These are phyloP conservation scores for Microplitis demolitor DNA, from an alignment of 1,140 invertebrate species.

Conservation along the genomic window DNA sequence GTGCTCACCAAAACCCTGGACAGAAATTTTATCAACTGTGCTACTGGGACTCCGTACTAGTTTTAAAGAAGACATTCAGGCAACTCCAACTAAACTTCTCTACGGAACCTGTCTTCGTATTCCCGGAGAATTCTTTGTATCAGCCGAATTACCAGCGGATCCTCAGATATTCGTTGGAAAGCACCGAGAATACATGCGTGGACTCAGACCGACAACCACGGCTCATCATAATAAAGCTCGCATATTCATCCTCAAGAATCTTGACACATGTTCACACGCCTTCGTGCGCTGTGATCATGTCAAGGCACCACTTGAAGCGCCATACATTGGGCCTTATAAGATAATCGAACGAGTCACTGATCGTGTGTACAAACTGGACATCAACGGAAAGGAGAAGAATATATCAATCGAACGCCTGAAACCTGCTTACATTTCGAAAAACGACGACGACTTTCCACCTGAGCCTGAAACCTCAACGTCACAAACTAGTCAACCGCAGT, in stretches of 20 bases:
- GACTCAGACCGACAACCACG: conserved; percentile 23
- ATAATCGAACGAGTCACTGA: neutral
- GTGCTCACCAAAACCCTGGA: conserved; percentile 21
- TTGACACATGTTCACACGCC: conserved; percentile 19
- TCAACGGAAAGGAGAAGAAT: neutral
- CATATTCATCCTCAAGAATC: conserved; percentile 5
- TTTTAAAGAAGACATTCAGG: conserved; percentile 36
- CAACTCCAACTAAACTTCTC: conserved; percentile 42
- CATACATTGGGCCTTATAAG: conserved; percentile 24
- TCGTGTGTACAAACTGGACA: neutral
- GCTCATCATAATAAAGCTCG: conserved; percentile 26
- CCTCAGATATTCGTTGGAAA: conserved; percentile 15
- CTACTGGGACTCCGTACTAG: conserved; percentile 28
- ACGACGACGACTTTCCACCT: no score
- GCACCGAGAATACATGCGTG: conserved; percentile 18
- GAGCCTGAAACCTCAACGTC: no score
- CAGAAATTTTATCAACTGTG: conserved; percentile 19
- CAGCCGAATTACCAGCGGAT: neutral
- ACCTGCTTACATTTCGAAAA: neutral
- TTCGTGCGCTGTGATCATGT: conserved; percentile 21
- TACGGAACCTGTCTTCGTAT: conserved; percentile 39
- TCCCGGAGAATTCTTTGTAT: conserved; percentile 45
- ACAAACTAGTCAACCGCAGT: no score
- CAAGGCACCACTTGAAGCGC: conserved; percentile 13
- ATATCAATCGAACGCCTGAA: neutral